phyloP scores from a whole-genome alignment of 2,888 invertebrate genomes.

The Nephrotoma flavescens region DNA sequence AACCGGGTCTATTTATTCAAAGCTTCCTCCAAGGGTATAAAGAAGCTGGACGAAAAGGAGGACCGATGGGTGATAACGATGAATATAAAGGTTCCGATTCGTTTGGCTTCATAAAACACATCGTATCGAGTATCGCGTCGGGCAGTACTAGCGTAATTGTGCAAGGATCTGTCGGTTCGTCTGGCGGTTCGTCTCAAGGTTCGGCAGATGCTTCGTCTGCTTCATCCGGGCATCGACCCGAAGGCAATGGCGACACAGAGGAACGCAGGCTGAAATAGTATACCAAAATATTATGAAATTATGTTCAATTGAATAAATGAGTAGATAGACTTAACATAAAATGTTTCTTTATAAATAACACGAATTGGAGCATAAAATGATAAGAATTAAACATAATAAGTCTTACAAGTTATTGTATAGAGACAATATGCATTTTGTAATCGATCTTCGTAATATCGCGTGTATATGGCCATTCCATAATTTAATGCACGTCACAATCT shows the following conservation, averaged over 20 bases:
- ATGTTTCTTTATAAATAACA: not conserved
- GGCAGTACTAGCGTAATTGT: constrained; percentile 24
- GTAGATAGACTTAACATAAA: not conserved
- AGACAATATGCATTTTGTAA: not conserved
- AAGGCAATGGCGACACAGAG: not conserved
- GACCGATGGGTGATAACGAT: no score
- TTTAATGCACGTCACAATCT: no score
- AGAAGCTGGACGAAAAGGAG: constrained; percentile 14
- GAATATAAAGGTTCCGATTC: constrained; percentile 20
- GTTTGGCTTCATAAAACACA: constrained; percentile 25
- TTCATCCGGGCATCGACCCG: constrained; percentile 11
- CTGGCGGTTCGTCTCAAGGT: constrained; percentile 26
- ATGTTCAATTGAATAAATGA: not conserved
- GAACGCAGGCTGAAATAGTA: not conserved
- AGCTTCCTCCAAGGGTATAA: constrained; percentile 23
- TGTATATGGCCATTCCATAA: not conserved
- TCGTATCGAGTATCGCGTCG: constrained; percentile 25
- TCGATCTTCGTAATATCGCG: not conserved
- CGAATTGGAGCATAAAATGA: not conserved
- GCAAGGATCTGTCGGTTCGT: constrained; percentile 27
- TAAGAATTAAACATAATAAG: not conserved
- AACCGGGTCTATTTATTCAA: constrained; percentile 24
- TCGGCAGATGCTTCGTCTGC: constrained; percentile 19
- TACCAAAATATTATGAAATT: not conserved
- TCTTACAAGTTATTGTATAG: not conserved